Base-by-base conservation (phyloP, 2,113 vertebrate species). In the Oncorhynchus keta region DNA sequence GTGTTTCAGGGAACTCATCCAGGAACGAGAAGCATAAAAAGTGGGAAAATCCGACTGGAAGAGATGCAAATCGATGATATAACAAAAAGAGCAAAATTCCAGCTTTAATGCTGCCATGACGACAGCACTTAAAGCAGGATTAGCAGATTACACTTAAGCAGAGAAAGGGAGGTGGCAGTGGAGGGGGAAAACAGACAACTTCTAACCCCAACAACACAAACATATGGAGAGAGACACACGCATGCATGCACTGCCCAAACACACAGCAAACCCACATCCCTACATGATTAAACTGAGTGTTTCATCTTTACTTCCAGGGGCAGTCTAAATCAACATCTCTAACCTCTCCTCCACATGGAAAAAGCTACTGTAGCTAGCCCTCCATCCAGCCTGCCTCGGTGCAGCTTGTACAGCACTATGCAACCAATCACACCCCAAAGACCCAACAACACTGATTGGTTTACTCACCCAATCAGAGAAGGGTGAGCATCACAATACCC, bases 91-190 rank as follows among this genome's bases (percentile, higher is more conserved):
- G 32, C 70, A 30, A 70, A 68, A 64, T 62, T 64, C 24, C 79
- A 74, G 22, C 48, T 45, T 35, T 81, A 70, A 72, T 32, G 72
- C 76, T 65, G 45, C 66, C 48, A 57, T 71, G 72, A 72, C 68
- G 59, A 67, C 66, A 81, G 67, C 72, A 62, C 57, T 64, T 22
- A 66, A 57, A 59, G 12, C 45, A 71, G 76, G 72, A 32, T 67
- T 66, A 75, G 48, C 45, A 75, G 61, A 81, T 72, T 71, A 78
- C 61, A 30, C 32, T 49, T 49, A 75, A 66, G 70, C n/a, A 59
- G 71, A 39, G 71, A 32, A 68, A 59, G 71, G 49, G 51, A 35
- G 6, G 1, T 28, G 59, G 57, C 14, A 26, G 8, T 26, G 26
- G 68, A 35, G 32, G 14, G 20, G 26, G 18, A 45, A 32, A 18